These are phyloP conservation scores for Chaenodraco wilsoni DNA, from an alignment of 2,797 vertebrate species.

Conservation along the genomic window DNA sequence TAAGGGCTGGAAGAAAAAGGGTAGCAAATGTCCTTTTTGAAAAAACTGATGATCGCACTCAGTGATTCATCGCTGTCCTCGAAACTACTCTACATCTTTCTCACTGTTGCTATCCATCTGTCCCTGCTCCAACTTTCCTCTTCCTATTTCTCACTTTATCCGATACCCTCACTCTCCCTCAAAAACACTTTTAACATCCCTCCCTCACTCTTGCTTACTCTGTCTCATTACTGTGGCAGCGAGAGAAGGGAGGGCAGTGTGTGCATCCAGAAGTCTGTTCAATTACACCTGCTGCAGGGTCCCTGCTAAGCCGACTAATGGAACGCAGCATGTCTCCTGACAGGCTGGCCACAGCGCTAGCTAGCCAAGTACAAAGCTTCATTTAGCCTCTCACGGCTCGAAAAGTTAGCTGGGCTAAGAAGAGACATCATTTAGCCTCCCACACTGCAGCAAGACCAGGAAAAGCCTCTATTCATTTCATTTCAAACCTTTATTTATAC, in stretches of 20 bases:
- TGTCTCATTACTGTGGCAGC: slow-evolving; percentile 80
- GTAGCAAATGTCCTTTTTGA: slow-evolving; percentile 70
- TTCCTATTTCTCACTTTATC: slow-evolving; percentile 68
- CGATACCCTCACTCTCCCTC: slow-evolving; percentile 59
- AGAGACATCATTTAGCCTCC: slow-evolving; percentile 58
- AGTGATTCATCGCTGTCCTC: slow-evolving; percentile 69
- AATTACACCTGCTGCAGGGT: slow-evolving; percentile 87
- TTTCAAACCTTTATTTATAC: no score
- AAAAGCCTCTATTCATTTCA: neutral
- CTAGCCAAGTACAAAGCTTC: slow-evolving; percentile 81
- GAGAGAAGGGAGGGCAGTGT: slow-evolving; percentile 63
- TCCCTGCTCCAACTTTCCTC: slow-evolving; percentile 59
- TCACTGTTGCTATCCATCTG: slow-evolving; percentile 60
- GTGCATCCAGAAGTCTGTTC: slow-evolving; percentile 84
- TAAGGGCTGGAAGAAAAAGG: slow-evolving; percentile 54
- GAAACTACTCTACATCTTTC: slow-evolving; percentile 41
- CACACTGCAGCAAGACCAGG: slow-evolving; percentile 15
- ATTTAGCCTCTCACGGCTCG: slow-evolving; percentile 79
- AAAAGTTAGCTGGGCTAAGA: slow-evolving; percentile 69
- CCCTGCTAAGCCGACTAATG: slow-evolving; percentile 86
- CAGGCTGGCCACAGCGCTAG: slow-evolving; percentile 78
- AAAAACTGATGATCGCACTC: slow-evolving; percentile 59
- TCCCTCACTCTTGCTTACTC: slow-evolving; percentile 61
- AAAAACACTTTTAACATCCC: slow-evolving; percentile 72
- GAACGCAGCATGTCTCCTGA: slow-evolving; percentile 87